A percentile compares a stretch with the other conserved stretches of the same genome.
Evolutionary conservation across 2,888 invertebrate species (phyloP).

Genomic region (Hybos culiciformis): DNA sequence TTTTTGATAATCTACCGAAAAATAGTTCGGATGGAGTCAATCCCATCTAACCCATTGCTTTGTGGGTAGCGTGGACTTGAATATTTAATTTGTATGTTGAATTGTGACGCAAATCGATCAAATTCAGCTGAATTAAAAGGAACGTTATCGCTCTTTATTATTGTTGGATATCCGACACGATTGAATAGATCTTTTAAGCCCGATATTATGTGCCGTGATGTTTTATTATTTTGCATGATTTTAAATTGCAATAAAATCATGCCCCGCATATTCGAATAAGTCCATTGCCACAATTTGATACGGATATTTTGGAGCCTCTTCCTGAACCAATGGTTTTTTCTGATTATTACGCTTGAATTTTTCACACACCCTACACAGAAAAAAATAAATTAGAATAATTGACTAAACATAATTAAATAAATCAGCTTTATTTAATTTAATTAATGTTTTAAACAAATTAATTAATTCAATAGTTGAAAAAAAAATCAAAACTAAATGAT

Average conservation of each 20-base stretch:
- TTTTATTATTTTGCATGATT: constrained; percentile 11
- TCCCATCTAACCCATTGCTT: constrained; percentile 13
- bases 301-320: constrained; percentile 13
- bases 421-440: no score
- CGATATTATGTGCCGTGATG: constrained; percentile 8
- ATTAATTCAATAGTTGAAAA: no score
- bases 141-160: constrained; percentile 15
- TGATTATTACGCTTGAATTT: constrained; percentile 12
- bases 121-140: constrained; percentile 12
- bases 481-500: no score
- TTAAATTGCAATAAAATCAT: constrained; percentile 10
- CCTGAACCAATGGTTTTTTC: constrained; percentile 15
- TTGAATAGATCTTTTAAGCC: constrained; percentile 11
- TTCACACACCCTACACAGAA: constrained; percentile 13
- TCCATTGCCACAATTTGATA: constrained; percentile 14
- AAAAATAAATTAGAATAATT: no score
- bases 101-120: constrained; percentile 7
- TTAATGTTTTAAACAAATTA: no score
- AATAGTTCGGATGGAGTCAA: constrained; percentile 11
- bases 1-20: constrained; percentile 11
- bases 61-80: constrained; percentile 14
- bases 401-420: no score
- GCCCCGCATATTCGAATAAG: constrained; percentile 14
- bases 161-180: constrained; percentile 18
- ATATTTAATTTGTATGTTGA: constrained; percentile 10